Conservation (phyloP, 1,140 invertebrate species). For the Diploscapter pachys region DNA sequence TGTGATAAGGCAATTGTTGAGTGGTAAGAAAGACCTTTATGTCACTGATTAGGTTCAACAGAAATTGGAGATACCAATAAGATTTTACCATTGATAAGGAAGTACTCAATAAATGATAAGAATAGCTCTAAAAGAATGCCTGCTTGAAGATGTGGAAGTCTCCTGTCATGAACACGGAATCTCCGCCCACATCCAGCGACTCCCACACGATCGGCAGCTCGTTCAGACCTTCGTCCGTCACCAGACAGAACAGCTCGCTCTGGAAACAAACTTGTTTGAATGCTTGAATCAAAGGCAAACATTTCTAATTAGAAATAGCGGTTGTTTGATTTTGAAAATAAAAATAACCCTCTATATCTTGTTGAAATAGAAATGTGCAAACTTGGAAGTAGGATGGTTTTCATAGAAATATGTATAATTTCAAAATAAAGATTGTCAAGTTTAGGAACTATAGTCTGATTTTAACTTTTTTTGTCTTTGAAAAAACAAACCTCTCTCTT, state of each 20-base stretch:
- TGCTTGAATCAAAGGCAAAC: neutral
- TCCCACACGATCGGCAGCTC: constrained; percentile 9
- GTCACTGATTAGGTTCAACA: no score
- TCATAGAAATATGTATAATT: neutral
- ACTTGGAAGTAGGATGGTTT: neutral
- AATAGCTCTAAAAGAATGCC: neutral
- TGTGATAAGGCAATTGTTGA: neutral
- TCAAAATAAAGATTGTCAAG: neutral
- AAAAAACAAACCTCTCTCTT: constrained; percentile 7
- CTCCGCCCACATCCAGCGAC: constrained; percentile 8
- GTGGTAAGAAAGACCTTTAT: neutral
- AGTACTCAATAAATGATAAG: no score
- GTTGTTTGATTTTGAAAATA: neutral
- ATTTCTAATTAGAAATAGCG: neutral
- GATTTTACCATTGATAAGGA: no score
- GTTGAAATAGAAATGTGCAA: neutral
- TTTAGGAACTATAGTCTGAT: neutral
- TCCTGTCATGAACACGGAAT: constrained; percentile 1
- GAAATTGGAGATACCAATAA: no score
- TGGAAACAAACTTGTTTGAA: neutral
- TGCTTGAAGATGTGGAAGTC: constrained; percentile 17
- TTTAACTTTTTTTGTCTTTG: neutral
- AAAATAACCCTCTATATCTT: neutral
- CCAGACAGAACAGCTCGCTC: constrained; percentile 15
- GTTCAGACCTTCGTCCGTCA: constrained; percentile 2